Evolutionary conservation across 2,113 vertebrate species (phyloP).

Genomic region (Sceloporus undulatus): DNA sequence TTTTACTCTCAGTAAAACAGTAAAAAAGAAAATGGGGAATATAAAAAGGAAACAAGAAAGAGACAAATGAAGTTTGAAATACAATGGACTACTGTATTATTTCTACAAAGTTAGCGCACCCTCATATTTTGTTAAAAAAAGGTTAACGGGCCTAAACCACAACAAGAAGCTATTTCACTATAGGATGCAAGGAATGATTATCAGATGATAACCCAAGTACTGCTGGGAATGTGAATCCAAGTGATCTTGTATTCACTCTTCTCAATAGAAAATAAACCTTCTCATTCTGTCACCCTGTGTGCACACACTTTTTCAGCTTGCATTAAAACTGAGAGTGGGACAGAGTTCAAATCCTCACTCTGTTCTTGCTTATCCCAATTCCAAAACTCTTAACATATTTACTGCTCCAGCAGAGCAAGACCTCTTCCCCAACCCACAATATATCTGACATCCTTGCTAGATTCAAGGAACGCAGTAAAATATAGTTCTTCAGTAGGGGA

Average conservation of each 20-base stretch:
- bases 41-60: background rate
- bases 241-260: background rate
- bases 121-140: background rate
- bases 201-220: background rate
- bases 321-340: background rate
- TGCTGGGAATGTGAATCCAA: background rate
- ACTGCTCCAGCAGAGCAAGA: background rate
- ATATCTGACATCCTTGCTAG: background rate
- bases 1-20: background rate
- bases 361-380: background rate
- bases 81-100: slow-evolving; percentile 2
- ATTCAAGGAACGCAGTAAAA: background rate
- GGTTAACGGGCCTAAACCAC: slow-evolving; percentile 3
- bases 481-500: background rate
- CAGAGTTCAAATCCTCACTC: background rate
- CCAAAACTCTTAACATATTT: background rate
- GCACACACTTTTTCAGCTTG: background rate
- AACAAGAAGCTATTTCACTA: background rate
- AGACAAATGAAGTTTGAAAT: background rate
- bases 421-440: too few relatives aligned
- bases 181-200: background rate
- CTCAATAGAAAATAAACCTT: background rate
- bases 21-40: background rate
- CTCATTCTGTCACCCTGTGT: too few relatives aligned
- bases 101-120: background rate